Evolutionary conservation across 2,113 vertebrate genomes (phyloP), one percentile per base, ranked within the genome.

Genomic region (Malurus melanocephalus): DNA sequence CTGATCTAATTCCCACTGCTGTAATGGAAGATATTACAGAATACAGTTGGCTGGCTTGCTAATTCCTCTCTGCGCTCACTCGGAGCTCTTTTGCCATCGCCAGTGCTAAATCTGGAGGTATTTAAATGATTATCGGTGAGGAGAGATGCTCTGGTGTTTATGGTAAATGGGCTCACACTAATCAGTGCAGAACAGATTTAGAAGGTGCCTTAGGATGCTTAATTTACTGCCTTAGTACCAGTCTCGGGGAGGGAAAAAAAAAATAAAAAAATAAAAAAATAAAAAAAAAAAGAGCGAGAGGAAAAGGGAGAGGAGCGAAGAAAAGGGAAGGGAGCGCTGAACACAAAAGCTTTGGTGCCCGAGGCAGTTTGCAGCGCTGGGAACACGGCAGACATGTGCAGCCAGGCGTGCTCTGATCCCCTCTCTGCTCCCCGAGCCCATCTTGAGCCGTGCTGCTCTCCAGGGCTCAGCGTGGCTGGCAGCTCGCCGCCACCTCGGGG

Each of bases 161-260:
- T 91, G 65, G 93, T 81, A 95, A 96, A 93, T 87, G 91, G 71
- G 82, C 87, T 93, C 87, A 85, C 11, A 53, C 71, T 96, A 95
- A 97, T 96, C 96, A 96, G 95, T 89, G 94, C 96, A 92, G 95
- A 96, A 96, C 95, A 95, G 93, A 96, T 95, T 95, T 92, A 90
- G 92, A 95, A 94, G 88, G 93, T 88, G 96, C 95, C 95, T 93
- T 85, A 92, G 94, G 96, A 96, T 86, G 92, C 80, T 95, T 95
- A 93, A 94, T 95, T 95, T 95, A 90, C 86, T 94, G 93, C 95
- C 90, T 96, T 79, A 52, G 66, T 93, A 93, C 83, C 66, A 80
- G 75, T 74, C 72, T 74, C 1, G 0, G 42, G 22, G 2, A 38
- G 38, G 10, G 38, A 11, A 38, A 38, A 69, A 32, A 35, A 57